Percentiles rank a stretch among this genome's conserved stretches.
Conservation (phyloP, 1,140 invertebrate species). For the Helicoverpa armigera region DNA sequence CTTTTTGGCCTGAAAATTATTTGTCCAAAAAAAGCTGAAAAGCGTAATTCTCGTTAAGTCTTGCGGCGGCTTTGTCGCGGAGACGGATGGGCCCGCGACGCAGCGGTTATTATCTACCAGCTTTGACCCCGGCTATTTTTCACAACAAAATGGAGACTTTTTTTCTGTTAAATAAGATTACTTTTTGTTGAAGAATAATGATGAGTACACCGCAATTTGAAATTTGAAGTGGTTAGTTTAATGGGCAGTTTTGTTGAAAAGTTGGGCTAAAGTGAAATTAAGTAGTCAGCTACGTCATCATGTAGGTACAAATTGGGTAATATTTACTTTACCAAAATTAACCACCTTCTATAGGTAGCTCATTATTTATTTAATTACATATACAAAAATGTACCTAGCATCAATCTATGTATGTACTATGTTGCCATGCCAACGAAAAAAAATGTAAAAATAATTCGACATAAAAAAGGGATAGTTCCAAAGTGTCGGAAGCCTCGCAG, state of each 20-base stretch:
- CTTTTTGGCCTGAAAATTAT: conserved; percentile 11
- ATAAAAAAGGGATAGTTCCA: neutral
- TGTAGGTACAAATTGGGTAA: too few relatives aligned
- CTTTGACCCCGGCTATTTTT: conserved; percentile 21
- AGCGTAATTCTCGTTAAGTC: conserved; percentile 31
- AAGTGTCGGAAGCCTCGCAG: neutral
- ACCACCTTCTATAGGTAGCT: too few relatives aligned
- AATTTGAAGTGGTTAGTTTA: neutral
- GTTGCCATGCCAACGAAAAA: neutral
- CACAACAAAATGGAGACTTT: conserved; percentile 15
- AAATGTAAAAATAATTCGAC: neutral
- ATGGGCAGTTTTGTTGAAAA: neutral
- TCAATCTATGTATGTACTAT: too few relatives aligned
- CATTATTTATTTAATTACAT: too few relatives aligned
- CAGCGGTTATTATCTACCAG: conserved; percentile 26
- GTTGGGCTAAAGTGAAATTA: too few relatives aligned
- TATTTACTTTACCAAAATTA: too few relatives aligned
- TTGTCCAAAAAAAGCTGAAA: conserved; percentile 4
- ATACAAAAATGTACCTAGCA: too few relatives aligned
- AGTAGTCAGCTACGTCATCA: too few relatives aligned
- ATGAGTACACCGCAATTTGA: neutral
- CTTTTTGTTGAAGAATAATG: conserved; percentile 3
- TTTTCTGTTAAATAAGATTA: conserved; percentile 22
- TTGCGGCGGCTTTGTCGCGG: conserved; percentile 40
- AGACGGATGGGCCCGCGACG: conserved; percentile 42